A percentile compares a stretch with the other conserved stretches of the same genome.
Evolutionary conservation across 1,140 invertebrate genomes (phyloP).

Genomic region (Nephotettix cincticeps): DNA sequence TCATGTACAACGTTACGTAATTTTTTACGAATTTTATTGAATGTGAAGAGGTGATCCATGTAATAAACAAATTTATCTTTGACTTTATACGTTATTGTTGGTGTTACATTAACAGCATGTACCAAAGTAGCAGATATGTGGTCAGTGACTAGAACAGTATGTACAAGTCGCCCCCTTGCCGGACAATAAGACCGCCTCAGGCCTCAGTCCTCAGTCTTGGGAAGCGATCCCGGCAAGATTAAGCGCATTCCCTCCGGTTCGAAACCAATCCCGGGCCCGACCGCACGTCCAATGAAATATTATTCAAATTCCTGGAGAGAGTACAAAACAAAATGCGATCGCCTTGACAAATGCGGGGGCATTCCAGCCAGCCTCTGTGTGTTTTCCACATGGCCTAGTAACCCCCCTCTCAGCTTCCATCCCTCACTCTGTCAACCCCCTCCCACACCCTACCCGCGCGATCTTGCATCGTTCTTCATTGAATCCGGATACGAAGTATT

Average conservation of each 20-base stretch:
- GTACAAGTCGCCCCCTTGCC: no score
- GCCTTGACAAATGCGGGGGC: constrained; percentile 17
- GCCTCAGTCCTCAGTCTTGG: background rate
- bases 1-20: no score
- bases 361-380: background rate
- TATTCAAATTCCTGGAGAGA: constrained; percentile 20
- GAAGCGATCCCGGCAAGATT: background rate
- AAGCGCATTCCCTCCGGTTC: constrained; percentile 7
- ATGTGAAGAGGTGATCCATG: no score
- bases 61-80: no score
- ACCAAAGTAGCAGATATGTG: no score
- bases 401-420: background rate
- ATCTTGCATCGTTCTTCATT: background rate
- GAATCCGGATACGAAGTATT: background rate
- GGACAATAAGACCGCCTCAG: no score
- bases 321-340: constrained; percentile 20
- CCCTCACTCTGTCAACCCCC: constrained; percentile 7
- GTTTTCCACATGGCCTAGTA: constrained; percentile 14
- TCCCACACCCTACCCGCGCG: background rate
- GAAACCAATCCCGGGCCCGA: constrained; percentile 10
- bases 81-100: no score
- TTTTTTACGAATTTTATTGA: no score
- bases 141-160: no score
- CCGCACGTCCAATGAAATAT: constrained; percentile 23
- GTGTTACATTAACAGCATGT: no score